These are phyloP conservation scores for Megaptera novaeangliae DNA, from an alignment of 2,113 vertebrate genomes.

Conservation along the genomic window DNA sequence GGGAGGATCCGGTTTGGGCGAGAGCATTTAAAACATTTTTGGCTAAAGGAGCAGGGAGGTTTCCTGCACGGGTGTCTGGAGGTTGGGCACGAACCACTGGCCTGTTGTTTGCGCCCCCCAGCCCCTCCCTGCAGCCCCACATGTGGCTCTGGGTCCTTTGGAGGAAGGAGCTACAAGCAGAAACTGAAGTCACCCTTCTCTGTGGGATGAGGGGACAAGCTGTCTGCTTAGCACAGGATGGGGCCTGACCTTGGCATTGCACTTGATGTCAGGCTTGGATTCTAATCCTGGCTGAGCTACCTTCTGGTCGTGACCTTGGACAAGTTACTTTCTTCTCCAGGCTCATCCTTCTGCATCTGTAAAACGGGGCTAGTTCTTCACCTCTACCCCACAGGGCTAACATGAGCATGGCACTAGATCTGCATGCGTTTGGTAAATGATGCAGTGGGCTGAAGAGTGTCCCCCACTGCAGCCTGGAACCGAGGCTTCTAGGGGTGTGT, in stretches of 20 bases:
- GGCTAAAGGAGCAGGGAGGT: background rate
- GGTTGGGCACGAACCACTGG: fast-evolving
- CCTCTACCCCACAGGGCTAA: background rate
- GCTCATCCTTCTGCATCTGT: background rate
- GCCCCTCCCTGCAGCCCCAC: background rate
- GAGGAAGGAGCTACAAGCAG: background rate
- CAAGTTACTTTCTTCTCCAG: background rate
- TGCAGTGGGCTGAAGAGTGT: background rate
- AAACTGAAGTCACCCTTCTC: background rate
- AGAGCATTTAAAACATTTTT: background rate
- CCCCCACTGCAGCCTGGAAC: background rate
- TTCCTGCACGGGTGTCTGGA: background rate
- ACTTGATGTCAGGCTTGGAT: background rate
- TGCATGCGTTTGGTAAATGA: background rate
- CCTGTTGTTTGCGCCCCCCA: background rate
- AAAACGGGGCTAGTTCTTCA: background rate
- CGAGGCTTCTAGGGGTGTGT: background rate
- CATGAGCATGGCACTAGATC: background rate
- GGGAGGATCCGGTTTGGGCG: background rate
- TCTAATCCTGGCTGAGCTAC: background rate
- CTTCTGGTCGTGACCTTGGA: background rate
- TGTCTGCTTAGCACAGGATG: background rate
- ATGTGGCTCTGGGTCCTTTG: background rate
- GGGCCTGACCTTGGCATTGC: too few relatives aligned
- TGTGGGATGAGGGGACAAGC: background rate